Conservation (phyloP, 2,888 invertebrate genomes). For the Yponomeuta evonymella region DNA sequence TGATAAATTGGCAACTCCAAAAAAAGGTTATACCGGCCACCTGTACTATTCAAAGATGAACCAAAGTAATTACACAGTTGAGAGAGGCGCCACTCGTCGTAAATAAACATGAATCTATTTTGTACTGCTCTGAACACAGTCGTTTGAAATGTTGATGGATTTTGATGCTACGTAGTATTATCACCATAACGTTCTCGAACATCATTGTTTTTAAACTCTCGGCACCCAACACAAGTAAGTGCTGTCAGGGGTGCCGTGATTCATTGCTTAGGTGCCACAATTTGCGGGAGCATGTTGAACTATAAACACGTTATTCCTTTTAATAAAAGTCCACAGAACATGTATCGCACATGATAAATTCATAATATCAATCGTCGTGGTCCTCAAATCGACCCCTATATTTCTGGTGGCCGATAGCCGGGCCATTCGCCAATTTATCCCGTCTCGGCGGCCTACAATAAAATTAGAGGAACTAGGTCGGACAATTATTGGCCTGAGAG, state of each 20-base stretch:
- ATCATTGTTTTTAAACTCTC: neutral
- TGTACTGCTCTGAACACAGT: too few species aligned
- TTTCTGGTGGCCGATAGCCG: neutral
- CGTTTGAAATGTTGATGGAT: too few species aligned
- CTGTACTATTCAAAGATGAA: too few species aligned
- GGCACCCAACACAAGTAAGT: neutral
- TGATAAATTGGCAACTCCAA: too few species aligned
- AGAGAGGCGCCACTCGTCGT: too few species aligned
- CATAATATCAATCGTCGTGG: neutral
- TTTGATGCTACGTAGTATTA: too few species aligned
- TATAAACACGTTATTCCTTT: neutral
- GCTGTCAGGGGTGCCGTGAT: conserved; percentile 4
- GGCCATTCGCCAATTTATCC: conserved; percentile 17
- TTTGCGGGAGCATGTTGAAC: too few species aligned
- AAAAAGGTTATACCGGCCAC: too few species aligned
- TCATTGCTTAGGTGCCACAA: neutral
- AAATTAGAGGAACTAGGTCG: conserved; percentile 41
- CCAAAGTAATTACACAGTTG: too few species aligned
- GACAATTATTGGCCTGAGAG: conserved; percentile 34
- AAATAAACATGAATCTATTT: too few species aligned
- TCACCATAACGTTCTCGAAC: too few species aligned
- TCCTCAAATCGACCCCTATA: neutral
- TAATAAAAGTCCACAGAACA: neutral
- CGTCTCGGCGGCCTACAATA: conserved; percentile 13
- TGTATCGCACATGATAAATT: neutral